phyloP scores from a whole-genome alignment of 2,888 invertebrate genomes.

The Harmothoe impar region DNA sequence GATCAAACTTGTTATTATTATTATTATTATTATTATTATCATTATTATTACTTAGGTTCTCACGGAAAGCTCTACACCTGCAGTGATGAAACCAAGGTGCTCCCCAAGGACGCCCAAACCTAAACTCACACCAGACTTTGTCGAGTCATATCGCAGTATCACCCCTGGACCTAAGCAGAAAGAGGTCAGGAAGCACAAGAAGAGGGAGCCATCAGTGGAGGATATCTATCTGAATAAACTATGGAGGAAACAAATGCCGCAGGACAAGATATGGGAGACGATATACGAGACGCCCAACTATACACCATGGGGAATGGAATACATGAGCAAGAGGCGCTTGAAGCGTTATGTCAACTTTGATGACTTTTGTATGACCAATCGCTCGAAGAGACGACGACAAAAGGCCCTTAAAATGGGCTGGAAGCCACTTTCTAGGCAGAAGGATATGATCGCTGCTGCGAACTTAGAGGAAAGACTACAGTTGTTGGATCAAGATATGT shows the following conservation, averaged over 20 bases:
- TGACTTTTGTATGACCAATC: conserved; percentile 40
- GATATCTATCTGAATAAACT: conserved; percentile 69
- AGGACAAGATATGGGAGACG: conserved; percentile 66
- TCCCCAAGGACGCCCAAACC: no score
- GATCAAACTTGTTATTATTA: no score
- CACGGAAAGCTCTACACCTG: no score
- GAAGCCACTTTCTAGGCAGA: conserved; percentile 31
- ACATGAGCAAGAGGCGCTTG: conserved; percentile 11
- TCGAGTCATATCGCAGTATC: no score
- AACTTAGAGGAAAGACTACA: neutral
- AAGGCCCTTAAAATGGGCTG: conserved; percentile 59
- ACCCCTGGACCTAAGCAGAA: neutral
- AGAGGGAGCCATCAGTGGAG: conserved; percentile 56
- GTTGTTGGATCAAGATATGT: neutral
- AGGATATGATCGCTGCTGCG: neutral
- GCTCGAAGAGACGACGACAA: conserved; percentile 47
- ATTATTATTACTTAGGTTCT: no score
- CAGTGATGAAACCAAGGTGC: no score
- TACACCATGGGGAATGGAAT: conserved; percentile 19
- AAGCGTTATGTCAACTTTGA: conserved; percentile 50
- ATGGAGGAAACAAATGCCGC: conserved; percentile 69
- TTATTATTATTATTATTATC: no score
- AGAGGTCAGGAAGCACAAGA: neutral
- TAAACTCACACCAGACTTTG: no score
- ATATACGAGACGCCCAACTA: conserved; percentile 66